Percentiles rank a stretch among this genome's conserved stretches.
These are phyloP conservation scores for Xiphydria camelus DNA, from an alignment of 2,888 invertebrate genomes.

Conservation along the genomic window DNA sequence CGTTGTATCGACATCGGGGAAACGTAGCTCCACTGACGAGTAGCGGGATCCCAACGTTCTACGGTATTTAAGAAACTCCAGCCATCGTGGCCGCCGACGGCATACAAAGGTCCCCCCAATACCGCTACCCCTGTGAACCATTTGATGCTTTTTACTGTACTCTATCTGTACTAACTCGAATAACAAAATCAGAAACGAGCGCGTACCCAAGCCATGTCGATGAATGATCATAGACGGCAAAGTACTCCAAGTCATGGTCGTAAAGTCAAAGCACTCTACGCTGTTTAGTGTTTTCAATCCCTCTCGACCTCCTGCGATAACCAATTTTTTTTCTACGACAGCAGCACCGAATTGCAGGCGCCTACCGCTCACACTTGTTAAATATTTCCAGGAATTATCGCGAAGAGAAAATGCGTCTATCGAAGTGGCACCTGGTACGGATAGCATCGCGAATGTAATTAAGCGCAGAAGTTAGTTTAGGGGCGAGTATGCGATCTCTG, in stretches of 20 bases:
- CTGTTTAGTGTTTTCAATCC: slow-evolving; percentile 93
- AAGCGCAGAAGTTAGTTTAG: background rate
- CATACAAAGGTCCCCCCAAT: slow-evolving; percentile 84
- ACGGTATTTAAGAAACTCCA: slow-evolving; percentile 95
- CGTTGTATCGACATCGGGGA: slow-evolving; percentile 88
- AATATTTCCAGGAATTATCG: slow-evolving; percentile 77
- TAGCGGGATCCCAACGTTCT: slow-evolving; percentile 89
- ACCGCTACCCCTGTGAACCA: slow-evolving; percentile 69
- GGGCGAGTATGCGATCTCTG: background rate
- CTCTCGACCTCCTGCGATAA: slow-evolving; percentile 89
- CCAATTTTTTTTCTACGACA: slow-evolving; percentile 77
- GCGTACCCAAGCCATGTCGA: slow-evolving; percentile 73
- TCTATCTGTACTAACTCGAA: background rate
- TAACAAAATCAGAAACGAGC: too few species aligned
- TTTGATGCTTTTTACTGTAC: too few species aligned
- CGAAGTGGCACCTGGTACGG: slow-evolving; percentile 73
- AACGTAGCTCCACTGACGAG: slow-evolving; percentile 87
- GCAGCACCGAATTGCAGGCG: slow-evolving; percentile 92
- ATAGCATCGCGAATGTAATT: background rate
- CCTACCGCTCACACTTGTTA: slow-evolving; percentile 77
- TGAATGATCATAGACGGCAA: slow-evolving; percentile 90
- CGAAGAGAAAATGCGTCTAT: slow-evolving; percentile 88
- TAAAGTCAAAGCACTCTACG: slow-evolving; percentile 87
- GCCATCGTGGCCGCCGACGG: slow-evolving; percentile 94
- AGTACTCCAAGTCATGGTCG: slow-evolving; percentile 77